Percentiles rank a stretch among this genome's conserved stretches.
Conservation (phyloP, 2,113 vertebrate species). For the Rhea pennata region DNA sequence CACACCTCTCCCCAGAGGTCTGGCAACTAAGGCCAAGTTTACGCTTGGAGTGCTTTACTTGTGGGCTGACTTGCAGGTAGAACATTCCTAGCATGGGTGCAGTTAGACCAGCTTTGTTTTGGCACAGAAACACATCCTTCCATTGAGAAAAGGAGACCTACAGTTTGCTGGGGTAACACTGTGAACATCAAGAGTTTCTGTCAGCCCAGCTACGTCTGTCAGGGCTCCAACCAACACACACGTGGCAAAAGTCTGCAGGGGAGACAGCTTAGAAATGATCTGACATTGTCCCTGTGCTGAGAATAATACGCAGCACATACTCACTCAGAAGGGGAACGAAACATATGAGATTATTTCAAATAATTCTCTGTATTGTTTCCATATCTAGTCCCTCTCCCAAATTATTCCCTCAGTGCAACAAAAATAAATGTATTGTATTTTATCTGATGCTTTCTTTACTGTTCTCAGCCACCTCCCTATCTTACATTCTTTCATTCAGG, state of each 20-base stretch:
- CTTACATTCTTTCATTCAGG: constrained; percentile 39
- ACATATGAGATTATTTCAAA: not conserved
- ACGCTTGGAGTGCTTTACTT: not conserved
- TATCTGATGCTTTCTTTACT: not conserved
- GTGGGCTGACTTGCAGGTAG: not conserved
- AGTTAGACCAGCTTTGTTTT: not conserved
- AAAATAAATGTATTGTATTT: constrained; percentile 31
- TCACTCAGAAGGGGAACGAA: not conserved
- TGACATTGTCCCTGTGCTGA: not conserved
- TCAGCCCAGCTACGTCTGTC: not conserved
- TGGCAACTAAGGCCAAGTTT: not conserved
- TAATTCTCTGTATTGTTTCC: constrained; percentile 1
- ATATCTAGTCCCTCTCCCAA: not conserved
- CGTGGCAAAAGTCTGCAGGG: not conserved
- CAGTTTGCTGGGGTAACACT: not conserved
- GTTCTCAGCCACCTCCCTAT: constrained; percentile 30
- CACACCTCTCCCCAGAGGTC: not conserved
- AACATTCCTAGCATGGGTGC: not conserved
- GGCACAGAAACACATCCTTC: not conserved
- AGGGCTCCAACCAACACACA: not conserved
- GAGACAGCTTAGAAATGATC: not conserved
- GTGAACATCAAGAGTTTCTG: not conserved
- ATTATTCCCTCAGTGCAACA: not conserved
- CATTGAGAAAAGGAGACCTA: not conserved
- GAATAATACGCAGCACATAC: not conserved